These are phyloP conservation scores for Eulacestoma nigropectus DNA, from an alignment of 2,113 vertebrate genomes.

Conservation along the genomic window DNA sequence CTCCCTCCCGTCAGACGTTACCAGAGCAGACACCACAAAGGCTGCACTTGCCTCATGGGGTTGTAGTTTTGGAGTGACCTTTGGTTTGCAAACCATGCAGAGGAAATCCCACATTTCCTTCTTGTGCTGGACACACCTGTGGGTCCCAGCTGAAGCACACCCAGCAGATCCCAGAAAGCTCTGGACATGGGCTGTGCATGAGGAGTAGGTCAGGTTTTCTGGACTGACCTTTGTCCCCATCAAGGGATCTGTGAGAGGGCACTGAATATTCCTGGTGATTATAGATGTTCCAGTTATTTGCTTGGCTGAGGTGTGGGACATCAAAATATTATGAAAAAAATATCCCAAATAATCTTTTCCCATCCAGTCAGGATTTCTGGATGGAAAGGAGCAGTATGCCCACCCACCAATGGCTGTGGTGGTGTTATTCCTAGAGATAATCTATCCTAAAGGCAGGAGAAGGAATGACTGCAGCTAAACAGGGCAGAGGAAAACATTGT, in stretches of 20 bases:
- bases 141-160: background rate
- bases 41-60: background rate
- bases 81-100: background rate
- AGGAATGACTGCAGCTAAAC: background rate
- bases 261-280: background rate
- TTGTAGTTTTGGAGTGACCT: background rate
- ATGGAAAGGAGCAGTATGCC: background rate
- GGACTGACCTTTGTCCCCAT: background rate
- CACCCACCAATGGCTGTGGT: background rate
- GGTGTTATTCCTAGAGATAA: background rate
- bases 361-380: background rate
- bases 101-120: background rate
- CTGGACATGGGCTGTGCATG: background rate
- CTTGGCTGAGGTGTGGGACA: background rate
- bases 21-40: background rate
- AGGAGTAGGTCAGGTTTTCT: background rate
- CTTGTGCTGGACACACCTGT: background rate
- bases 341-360: background rate
- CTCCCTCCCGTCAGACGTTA: background rate
- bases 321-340: background rate
- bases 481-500: fast-evolving
- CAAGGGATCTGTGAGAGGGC: fast-evolving
- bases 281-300: background rate
- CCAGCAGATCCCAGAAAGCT: background rate
- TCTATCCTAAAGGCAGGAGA: background rate